Base-by-base conservation (phyloP, 2,888 invertebrate species). In the Eupithecia inturbata region DNA sequence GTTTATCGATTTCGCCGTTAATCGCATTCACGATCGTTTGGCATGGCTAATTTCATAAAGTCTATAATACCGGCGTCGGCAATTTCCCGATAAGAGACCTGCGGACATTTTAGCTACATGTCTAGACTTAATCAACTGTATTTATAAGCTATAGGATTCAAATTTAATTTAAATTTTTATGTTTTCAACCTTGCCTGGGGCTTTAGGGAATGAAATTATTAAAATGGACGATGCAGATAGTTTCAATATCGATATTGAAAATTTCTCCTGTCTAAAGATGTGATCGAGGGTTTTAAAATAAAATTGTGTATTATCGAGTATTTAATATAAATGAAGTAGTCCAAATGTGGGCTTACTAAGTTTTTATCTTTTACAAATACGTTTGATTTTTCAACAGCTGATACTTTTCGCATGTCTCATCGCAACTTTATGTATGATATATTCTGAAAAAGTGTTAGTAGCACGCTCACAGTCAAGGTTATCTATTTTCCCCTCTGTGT, bases 11-110 rank as follows among this genome's bases (percentile, higher is more conserved):
- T 49, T 60, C 49, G 64, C 73, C 67, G 49, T 73, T 76, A 78
- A 77, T 74, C 22, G 66, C 62, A 73, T 77, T 73, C 68, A 75
- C 75, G 78, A 79, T 78, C 78, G 77, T 81, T 81, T 74, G 26
- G 73, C 73, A 69, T 71, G 75, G 71, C 79, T 82, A 82, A 82
- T 82, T 79, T 80, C 80, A 81, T 81, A 79, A 81, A 79, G 78
- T 78, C 75, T 73, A 70, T 79, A 73, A 64, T 22, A 82, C 82
- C 81, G 82, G 82, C 83, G 82, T 73, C 82, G 78, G 76, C 77
- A 79, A 85, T 85, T 83, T 84, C 84, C 84, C 77, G 70, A 36
- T 74, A 60, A 63, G 26, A 53, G 64, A 60, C 62, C 73, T 75
- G 71, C 68, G 77, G 57, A 70, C 41, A 67, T 41, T 70, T 41